phyloP scores from a whole-genome alignment of 2,797 vertebrate genomes.

The Falco novaeseelandiae region DNA sequence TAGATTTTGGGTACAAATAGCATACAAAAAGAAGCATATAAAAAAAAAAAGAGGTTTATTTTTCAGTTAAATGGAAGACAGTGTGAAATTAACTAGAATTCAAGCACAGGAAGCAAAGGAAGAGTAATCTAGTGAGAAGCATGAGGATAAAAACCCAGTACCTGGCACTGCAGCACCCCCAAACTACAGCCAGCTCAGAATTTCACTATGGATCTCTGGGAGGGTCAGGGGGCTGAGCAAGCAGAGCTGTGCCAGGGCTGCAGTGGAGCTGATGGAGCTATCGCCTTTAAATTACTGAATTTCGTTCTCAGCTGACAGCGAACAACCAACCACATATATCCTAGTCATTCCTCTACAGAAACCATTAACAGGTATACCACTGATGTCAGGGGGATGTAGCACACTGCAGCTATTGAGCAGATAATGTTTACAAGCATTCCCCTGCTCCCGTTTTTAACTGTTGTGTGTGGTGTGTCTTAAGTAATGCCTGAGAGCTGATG shows the following conservation, averaged over 20 bases:
- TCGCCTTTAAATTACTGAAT: not conserved
- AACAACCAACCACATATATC: not conserved
- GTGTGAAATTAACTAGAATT: not conserved
- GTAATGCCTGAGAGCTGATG: not conserved
- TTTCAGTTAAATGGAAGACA: not conserved
- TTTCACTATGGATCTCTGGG: not conserved
- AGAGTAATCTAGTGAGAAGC: not conserved
- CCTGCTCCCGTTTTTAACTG: not conserved
- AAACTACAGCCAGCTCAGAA: not conserved
- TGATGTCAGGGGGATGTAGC: rapidly evolving
- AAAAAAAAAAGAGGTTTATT: not conserved
- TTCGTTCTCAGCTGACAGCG: not conserved
- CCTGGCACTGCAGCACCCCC: not conserved
- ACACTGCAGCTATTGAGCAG: not conserved
- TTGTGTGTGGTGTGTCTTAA: rapidly evolving
- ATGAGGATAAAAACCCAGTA: not conserved
- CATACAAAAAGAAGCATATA: not conserved
- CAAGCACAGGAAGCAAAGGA: not conserved
- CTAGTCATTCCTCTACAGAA: not conserved
- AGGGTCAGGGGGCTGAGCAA: not conserved
- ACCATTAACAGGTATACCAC: not conserved
- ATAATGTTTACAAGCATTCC: not conserved
- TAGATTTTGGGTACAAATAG: not conserved
- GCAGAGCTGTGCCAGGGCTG: not conserved
- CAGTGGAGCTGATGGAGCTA: not conserved